Conservation (phyloP, 2,888 invertebrate genomes). For the Leptinotarsa haldemani region DNA sequence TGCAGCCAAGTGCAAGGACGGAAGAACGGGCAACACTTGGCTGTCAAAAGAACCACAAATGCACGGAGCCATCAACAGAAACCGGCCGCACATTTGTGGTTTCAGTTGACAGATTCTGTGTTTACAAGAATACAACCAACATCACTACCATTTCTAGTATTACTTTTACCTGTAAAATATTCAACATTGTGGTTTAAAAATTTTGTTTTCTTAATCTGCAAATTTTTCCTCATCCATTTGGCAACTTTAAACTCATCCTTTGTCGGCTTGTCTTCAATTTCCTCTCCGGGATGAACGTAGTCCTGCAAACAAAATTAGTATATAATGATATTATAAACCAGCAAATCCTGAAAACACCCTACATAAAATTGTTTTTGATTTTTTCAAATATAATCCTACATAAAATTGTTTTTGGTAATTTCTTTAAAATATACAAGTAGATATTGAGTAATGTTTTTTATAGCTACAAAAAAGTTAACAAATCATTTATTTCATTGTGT, state of each 20-base stretch:
- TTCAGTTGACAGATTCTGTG: too few relatives aligned
- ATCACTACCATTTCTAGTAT: too few relatives aligned
- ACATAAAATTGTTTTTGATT: background rate
- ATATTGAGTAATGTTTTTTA: too few relatives aligned
- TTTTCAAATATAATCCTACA: background rate
- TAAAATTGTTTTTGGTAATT: background rate
- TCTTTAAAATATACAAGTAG: too few relatives aligned
- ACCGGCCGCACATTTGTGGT: too few relatives aligned
- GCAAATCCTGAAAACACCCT: background rate
- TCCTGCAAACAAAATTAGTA: constrained; percentile 60
- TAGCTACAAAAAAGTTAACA: too few relatives aligned
- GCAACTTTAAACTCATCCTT: constrained; percentile 95
- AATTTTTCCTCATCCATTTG: constrained; percentile 93
- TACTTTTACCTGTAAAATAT: constrained; percentile 86
- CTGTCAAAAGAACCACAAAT: too few relatives aligned
- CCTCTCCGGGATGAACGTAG: constrained; percentile 66
- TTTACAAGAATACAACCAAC: too few relatives aligned
- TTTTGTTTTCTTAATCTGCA: constrained; percentile 95
- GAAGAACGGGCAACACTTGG: too few relatives aligned
- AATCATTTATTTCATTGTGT: too few relatives aligned
- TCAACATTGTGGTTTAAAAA: constrained; percentile 96
- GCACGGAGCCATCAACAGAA: too few relatives aligned
- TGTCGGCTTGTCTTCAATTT: constrained; percentile 78
- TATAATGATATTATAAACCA: background rate
- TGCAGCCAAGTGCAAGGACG: too few relatives aligned